phyloP scores from a whole-genome alignment of 2,113 vertebrate species.

The Neolamprologus modestus region DNA sequence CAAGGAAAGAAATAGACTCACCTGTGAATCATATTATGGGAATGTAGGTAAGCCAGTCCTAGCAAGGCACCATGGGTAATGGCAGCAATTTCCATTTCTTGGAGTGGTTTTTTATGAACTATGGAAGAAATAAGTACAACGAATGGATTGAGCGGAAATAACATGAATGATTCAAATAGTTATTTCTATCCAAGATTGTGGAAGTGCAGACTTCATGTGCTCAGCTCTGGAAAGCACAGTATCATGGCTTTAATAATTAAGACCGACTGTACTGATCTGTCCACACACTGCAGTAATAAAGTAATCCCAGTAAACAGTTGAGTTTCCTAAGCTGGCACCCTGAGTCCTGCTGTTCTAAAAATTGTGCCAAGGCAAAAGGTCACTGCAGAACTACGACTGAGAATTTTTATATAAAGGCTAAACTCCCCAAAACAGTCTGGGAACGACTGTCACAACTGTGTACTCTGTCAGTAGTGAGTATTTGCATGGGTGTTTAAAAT shows the following conservation, averaged over 20 bases:
- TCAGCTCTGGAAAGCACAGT: not conserved
- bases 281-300: not conserved
- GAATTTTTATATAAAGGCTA: not conserved
- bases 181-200: not conserved
- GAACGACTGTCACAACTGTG: not conserved
- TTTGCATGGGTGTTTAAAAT: not conserved
- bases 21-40: constrained; percentile 97
- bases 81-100: constrained; percentile 98
- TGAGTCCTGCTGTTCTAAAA: not conserved
- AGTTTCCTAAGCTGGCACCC: not conserved
- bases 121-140: not conserved
- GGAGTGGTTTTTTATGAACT: constrained; percentile 99
- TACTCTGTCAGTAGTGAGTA: not conserved
- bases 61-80: constrained; percentile 99
- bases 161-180: not conserved
- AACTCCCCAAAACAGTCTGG: not conserved
- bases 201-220: not conserved
- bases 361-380: not conserved
- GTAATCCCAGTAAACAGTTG: not conserved
- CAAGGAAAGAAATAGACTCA: constrained; percentile 45
- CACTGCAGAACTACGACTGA: not conserved
- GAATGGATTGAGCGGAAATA: not conserved
- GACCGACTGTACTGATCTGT: not conserved
- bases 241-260: not conserved
- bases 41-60: constrained; percentile 97